Evolutionary conservation across 2,888 invertebrate genomes (phyloP), one percentile per base, ranked within the genome.

Genomic region (Melinaea marsaeus): DNA sequence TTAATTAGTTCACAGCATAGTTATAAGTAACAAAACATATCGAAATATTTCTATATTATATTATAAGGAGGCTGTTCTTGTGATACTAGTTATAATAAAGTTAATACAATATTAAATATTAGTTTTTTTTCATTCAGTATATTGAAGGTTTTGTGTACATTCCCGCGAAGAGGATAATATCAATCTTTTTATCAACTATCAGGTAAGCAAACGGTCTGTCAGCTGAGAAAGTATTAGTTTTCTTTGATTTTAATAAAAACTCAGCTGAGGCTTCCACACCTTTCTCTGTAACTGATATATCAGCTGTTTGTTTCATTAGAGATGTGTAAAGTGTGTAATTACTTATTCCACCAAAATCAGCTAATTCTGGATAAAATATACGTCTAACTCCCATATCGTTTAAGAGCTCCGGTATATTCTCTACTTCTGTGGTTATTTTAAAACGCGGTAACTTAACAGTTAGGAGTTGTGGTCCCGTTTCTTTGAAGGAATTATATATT

Each of bases 161-260:
- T 37, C 88, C 88, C 62, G 83, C 84, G 42, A 82, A 86, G 5
- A 86, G 62, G 55, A 88, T 83, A 6, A 85, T 75, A 37, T 86
- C 81, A 0, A 81, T 81, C 35, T 61, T 68, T 68, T 68, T 84
- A 69, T 88, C 84, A 2, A 83, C 78, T 46, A 88, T 70, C 64
- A 85, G 75, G 57, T 75, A 88, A 0, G 75, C 84, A 47, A 88
- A 88, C 0, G 88, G 85, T 51, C 66, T 76, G 61, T 88, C 77
- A 0, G 74, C 85, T 13, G 69, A 62, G 60, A 86, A 88, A 2
- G 79, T 71, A 42, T 66, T 55, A 37, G 51, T 60, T 0, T 68
- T 64, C 2, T 68, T 69, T 32, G 71, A 63, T 34, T 72, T 69
- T 3, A 79, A 66, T 5, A 82, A 60, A 47, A 66, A 73, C 13